phyloP scores from a whole-genome alignment of 2,113 vertebrate species.

The Engraulis encrasicolus region DNA sequence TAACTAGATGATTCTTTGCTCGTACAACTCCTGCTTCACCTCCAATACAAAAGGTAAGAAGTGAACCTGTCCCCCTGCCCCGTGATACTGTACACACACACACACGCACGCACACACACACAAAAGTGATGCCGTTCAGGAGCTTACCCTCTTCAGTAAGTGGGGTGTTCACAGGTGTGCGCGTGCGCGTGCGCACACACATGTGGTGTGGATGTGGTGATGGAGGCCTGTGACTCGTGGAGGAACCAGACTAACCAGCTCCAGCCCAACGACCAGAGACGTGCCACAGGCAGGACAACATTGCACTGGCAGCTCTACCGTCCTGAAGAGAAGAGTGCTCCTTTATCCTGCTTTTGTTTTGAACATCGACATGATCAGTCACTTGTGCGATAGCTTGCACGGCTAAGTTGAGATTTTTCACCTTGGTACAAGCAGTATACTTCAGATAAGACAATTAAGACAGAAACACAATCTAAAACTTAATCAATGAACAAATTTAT shows the following conservation, averaged over 20 bases:
- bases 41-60: neutral
- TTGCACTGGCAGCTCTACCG: neutral
- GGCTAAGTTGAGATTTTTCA: neutral
- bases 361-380: neutral
- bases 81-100: no score
- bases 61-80: neutral
- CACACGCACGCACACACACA: neutral
- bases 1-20: no score
- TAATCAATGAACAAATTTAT: neutral
- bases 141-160: neutral
- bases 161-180: neutral
- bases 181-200: neutral
- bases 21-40: neutral
- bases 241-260: constrained; percentile 13
- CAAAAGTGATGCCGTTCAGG: neutral
- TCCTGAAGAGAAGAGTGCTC: no score
- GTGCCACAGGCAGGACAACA: neutral
- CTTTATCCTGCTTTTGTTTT: neutral
- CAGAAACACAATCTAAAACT: neutral
- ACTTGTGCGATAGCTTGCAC: neutral
- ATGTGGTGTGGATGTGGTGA: neutral
- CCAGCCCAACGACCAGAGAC: neutral
- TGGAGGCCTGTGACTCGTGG: neutral
- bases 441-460: neutral
- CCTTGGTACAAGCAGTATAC: neutral